A percentile compares a stretch with the other conserved stretches of the same genome.
Conservation (phyloP, 2,888 invertebrate genomes). For the Limnephilus lunatus region DNA sequence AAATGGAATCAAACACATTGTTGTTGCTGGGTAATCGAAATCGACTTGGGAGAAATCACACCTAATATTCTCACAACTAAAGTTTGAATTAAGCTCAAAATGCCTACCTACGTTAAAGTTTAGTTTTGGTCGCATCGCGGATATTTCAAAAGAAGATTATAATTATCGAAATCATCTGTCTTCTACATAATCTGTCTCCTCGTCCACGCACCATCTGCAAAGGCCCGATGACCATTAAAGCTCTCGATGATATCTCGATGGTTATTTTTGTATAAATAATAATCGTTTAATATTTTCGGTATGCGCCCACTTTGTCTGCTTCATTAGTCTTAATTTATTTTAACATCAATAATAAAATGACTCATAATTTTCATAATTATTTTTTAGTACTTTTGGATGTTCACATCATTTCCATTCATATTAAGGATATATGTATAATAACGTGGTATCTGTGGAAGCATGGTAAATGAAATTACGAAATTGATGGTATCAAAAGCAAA, state of each 20-base stretch:
- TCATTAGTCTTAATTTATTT: neutral
- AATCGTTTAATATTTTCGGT: neutral
- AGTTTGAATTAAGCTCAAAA: neutral
- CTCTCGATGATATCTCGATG: neutral
- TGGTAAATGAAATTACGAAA: neutral
- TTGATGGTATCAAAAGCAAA: neutral
- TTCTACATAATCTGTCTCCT: neutral
- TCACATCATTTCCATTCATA: neutral
- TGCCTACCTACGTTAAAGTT: neutral
- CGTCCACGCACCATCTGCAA: neutral
- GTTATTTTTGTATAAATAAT: neutral
- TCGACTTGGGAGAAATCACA: neutral
- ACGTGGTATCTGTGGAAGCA: neutral
- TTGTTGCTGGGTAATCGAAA: neutral
- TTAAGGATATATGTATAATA: too few relatives aligned
- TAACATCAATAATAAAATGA: neutral
- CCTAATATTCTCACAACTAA: neutral
- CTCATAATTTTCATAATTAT: neutral
- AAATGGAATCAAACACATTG: slow-evolving; percentile 8
- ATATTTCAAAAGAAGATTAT: neutral
- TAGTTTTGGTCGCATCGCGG: neutral
- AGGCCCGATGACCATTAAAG: neutral
- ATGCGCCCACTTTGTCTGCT: neutral
- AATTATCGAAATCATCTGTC: neutral
- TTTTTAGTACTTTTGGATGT: neutral